Evolutionary conservation across 1,140 invertebrate species (phyloP).

Genomic region (Brachionus plicatilis): DNA sequence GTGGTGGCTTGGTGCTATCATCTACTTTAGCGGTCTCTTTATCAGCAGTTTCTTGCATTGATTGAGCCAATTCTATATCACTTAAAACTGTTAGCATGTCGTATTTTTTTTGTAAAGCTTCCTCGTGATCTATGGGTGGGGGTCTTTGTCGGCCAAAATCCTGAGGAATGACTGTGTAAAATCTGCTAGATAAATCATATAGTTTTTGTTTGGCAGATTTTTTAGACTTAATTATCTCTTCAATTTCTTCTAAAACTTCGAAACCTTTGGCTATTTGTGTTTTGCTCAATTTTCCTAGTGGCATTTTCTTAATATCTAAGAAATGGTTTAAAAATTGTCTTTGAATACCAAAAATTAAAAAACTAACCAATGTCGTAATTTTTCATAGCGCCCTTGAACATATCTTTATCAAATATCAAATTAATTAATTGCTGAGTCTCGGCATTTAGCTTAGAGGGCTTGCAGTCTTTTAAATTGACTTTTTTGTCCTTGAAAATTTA

Average conservation of each 20-base stretch:
- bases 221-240: conserved; percentile 46
- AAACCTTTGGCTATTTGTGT: conserved; percentile 58
- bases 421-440: conserved; percentile 53
- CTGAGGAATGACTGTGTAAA: conserved; percentile 59
- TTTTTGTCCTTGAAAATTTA: neutral
- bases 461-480: neutral
- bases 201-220: conserved; percentile 41
- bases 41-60: conserved; percentile 46
- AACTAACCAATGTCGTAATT: conserved; percentile 53
- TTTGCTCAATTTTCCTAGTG: conserved; percentile 58
- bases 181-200: conserved; percentile 50
- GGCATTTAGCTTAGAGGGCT: conserved; percentile 45
- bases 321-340: neutral
- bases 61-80: conserved; percentile 58
- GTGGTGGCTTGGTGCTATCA: conserved; percentile 43
- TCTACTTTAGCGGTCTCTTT: conserved; percentile 37
- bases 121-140: conserved; percentile 48
- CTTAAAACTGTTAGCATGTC: conserved; percentile 57
- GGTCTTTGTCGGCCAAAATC: conserved; percentile 55
- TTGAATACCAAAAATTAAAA: neutral
- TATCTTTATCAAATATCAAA: conserved; percentile 57
- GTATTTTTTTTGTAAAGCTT: conserved; percentile 53
- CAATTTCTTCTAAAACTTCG: conserved; percentile 55
- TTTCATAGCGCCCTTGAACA: conserved; percentile 56
- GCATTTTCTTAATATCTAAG: conserved; percentile 58